Evolutionary conservation across 1,140 invertebrate species (phyloP).

Genomic region (Holotrichia oblita): DNA sequence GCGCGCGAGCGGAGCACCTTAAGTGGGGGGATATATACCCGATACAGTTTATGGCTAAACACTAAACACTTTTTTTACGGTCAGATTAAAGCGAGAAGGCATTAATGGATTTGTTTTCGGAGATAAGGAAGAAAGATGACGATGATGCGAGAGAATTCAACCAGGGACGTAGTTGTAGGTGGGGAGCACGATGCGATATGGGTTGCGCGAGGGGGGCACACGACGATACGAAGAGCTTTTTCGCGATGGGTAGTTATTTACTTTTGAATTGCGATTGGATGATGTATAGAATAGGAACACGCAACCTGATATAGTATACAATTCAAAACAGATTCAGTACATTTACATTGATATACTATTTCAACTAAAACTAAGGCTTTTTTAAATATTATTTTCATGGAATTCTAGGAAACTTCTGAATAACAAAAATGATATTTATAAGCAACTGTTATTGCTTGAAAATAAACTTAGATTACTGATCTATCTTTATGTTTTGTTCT

Average conservation of each 20-base stretch:
- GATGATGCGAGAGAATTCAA: conserved; percentile 37
- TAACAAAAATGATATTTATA: no score
- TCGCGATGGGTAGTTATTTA: conserved; percentile 8
- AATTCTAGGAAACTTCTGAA: no score
- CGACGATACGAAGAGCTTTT: not conserved
- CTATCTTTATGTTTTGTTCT: no score
- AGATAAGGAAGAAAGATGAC: conserved; percentile 55
- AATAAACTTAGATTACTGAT: no score
- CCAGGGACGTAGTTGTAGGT: not conserved
- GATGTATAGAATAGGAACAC: not conserved
- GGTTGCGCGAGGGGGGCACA: not conserved
- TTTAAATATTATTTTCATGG: no score
- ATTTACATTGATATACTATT: no score
- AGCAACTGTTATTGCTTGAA: no score
- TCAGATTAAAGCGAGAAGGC: conserved; percentile 58
- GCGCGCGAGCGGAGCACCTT: conserved; percentile 47
- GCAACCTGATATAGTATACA: no score
- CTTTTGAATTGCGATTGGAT: conserved; percentile 1
- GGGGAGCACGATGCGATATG: not conserved
- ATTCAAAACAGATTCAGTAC: no score
- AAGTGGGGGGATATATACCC: conserved; percentile 54
- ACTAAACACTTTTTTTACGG: conserved; percentile 60
- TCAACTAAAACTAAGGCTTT: no score
- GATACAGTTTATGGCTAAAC: conserved; percentile 61
- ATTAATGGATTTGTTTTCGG: conserved; percentile 59